Evolutionary conservation across 2,888 invertebrate species (phyloP), one percentile per base, ranked within the genome.

Genomic region (Philopedon plagiatum): DNA sequence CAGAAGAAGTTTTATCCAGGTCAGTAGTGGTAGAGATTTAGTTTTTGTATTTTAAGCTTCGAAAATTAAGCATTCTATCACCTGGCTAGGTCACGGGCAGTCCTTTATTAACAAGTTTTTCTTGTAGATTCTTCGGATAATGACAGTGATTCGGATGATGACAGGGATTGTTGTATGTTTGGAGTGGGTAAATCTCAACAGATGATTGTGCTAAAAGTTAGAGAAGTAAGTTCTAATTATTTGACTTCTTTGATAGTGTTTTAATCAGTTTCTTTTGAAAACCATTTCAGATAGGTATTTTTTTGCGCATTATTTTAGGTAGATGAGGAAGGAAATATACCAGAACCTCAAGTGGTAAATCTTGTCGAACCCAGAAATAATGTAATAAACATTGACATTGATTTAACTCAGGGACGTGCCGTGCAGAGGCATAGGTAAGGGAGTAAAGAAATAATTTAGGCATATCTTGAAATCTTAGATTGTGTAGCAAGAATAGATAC

Each of bases 1-100:
- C 76, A 77, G 26, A 68, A 73, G 26, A 74, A 76, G 21, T 78
- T 78, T 60, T 71, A 75, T 71, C 67, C 76, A 72, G 76, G 77
- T 76, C 39, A 51, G 37, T 58, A 32, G 8, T n/a, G n/a, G 7
- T 23, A 32, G n/a, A 13, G 32, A 7, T 62, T 26, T 13, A 29
- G 5, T 15, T 15, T 3, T 11, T 39, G 5, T 57, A 32, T 57
- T 19, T 18, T n/a, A n/a, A n/a, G n/a, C n/a, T n/a, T n/a, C n/a
- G n/a, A n/a, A n/a, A n/a, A 11, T 51, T 15, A 13, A 13, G 15
- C 15, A 21, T n/a, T n/a, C n/a, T n/a, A n/a, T n/a, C n/a, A n/a
- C n/a, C n/a, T n/a, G n/a, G n/a, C n/a, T n/a, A n/a, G n/a, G n/a
- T n/a, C n/a, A n/a, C n/a, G n/a, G n/a, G n/a, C n/a, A n/a, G 8